phyloP scores from a whole-genome alignment of 2,113 vertebrate species.

The Todiramphus saurophagus region DNA sequence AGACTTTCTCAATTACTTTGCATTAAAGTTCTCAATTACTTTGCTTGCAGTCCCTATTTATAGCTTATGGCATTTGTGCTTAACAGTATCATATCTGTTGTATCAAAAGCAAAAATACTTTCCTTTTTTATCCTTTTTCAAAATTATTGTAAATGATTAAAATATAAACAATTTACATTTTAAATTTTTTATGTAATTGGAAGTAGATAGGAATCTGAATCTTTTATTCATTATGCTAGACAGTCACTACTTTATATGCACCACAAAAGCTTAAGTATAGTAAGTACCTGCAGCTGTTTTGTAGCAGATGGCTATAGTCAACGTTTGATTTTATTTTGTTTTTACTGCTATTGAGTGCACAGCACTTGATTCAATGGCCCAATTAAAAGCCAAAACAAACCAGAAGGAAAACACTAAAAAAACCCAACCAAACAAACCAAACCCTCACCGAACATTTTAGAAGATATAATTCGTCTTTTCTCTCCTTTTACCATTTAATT shows the following conservation, averaged over 20 bases:
- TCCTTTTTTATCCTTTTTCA: not conserved
- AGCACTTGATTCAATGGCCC: not conserved
- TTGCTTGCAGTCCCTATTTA: not conserved
- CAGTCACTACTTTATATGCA: slow-evolving; percentile 2
- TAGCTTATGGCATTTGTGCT: not conserved
- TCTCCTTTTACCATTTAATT: not conserved
- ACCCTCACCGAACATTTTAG: not conserved
- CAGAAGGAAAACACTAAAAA: not conserved
- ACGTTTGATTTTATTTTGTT: not conserved
- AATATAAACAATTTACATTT: not conserved
- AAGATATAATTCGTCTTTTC: not conserved
- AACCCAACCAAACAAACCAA: not conserved
- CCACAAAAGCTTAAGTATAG: slow-evolving; percentile 7
- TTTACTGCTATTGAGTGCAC: not conserved
- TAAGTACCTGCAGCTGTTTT: slow-evolving; percentile 51
- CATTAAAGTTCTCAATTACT: not conserved
- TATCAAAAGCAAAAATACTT: not conserved
- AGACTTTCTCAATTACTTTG: not conserved
- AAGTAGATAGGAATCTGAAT: not conserved
- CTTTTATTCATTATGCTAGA: not conserved
- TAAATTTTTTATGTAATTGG: not conserved
- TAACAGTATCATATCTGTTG: not conserved
- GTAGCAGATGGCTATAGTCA: slow-evolving; percentile 52
- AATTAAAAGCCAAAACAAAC: not conserved
- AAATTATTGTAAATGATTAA: not conserved